Percentiles rank a stretch among this genome's conserved stretches.
Conservation (phyloP, 2,888 invertebrate species). For the Apotomis turbidana region DNA sequence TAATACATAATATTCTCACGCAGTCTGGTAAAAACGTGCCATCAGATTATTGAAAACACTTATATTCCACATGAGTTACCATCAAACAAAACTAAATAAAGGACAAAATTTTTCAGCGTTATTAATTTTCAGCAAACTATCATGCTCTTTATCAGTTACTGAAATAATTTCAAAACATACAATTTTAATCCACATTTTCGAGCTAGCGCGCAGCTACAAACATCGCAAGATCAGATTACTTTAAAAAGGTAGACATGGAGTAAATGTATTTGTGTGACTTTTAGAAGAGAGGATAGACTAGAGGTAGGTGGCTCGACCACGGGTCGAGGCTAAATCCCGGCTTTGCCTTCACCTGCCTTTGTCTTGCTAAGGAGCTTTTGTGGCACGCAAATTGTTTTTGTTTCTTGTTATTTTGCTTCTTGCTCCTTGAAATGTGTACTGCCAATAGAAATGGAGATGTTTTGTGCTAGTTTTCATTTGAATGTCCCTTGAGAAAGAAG, state of each 20-base stretch:
- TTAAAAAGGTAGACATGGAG: neutral
- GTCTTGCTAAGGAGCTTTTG: slow-evolving; percentile 32
- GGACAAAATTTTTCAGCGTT: no score
- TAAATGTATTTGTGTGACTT: neutral
- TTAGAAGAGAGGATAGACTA: slow-evolving; percentile 14
- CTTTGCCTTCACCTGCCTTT: slow-evolving; percentile 20
- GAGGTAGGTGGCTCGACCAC: slow-evolving; percentile 7
- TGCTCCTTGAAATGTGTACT: slow-evolving; percentile 13
- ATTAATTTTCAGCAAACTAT: neutral
- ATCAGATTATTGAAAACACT: no score
- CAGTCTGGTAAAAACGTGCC: no score
- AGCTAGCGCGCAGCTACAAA: neutral
- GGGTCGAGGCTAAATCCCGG: slow-evolving; percentile 33
- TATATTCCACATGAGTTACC: no score
- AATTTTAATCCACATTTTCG: neutral
- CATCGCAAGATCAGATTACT: neutral
- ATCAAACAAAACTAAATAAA: no score
- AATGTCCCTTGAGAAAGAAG: neutral
- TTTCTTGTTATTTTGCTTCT: slow-evolving; percentile 21
- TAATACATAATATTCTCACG: no score
- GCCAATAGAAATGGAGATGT: slow-evolving; percentile 1
- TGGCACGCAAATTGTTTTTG: slow-evolving; percentile 35
- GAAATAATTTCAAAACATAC: neutral
- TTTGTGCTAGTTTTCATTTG: neutral
- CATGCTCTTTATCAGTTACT: neutral